Evolutionary conservation across 1,140 invertebrate species (phyloP), one percentile per base, ranked within the genome.

Genomic region (Holcopasites calliopsidis): DNA sequence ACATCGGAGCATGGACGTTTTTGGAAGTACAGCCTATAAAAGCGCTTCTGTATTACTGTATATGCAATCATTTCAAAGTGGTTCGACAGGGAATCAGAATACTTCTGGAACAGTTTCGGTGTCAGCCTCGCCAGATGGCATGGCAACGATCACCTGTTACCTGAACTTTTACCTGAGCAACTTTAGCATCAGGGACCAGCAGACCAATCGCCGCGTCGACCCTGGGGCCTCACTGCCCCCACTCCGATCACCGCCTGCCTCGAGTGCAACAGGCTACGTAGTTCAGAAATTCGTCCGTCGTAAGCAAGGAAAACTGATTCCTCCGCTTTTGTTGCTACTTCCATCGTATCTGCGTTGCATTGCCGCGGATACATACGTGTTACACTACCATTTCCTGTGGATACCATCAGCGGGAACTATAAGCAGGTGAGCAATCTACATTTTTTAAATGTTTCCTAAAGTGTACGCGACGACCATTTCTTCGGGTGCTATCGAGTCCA

Each of bases 101-200:
- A 21, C 31, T 13, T 28, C 10, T 4, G 33, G 10, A 40, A 26
- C 38, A 33, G 13, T 73, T 58, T 58, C 23, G 6, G 18, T 7
- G 33, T 13, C 2, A 18, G n/a, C 7, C 47, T 57, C 62, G 50
- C 60, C 33, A 88, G 88, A 87, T 88, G 88, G 84, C 88, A 80
- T 61, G n/a, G 60, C 54, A 21, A 54, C 79, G 40, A 40, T 79
- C 80, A 87, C 87, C 86, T 88, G 87, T 86, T 85, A 86, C 80
- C 86, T 82, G 70, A 79, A 85, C 69, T 84, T 85, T 84, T 88
- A 88, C 87, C 88, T 88, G 83, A 50, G 49, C 18, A 44, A 26
- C 58, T 55, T 18, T 18, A 50, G n/a, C 57, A 26, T 73, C 52
- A 38, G 74, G 65, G 71, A 62, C 72, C 71, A 75, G 21, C 10